phyloP scores from a whole-genome alignment of 2,113 vertebrate genomes.

The Gavialis gangeticus region DNA sequence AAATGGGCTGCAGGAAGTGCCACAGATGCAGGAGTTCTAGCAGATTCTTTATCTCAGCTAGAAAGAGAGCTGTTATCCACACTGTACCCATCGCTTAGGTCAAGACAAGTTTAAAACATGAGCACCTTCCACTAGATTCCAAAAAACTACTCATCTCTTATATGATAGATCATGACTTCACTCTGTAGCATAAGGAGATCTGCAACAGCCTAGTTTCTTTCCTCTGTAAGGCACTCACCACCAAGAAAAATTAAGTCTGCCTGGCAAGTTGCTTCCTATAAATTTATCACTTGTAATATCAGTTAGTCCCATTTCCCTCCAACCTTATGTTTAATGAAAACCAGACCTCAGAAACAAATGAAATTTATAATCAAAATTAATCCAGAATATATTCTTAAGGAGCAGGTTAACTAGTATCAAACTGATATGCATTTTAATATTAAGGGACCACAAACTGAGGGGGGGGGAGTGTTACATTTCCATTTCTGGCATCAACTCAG shows the following conservation, averaged over 20 bases:
- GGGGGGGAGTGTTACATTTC: background rate
- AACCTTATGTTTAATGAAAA: rapidly evolving
- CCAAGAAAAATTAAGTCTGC: rapidly evolving
- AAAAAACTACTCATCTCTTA: background rate
- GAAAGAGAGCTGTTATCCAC: background rate
- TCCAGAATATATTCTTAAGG: background rate
- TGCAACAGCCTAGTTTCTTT: background rate
- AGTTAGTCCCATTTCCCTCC: rapidly evolving
- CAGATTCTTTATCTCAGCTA: background rate
- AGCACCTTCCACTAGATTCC: rapidly evolving
- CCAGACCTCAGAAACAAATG: background rate
- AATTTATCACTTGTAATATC: rapidly evolving
- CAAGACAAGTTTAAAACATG: rapidly evolving
- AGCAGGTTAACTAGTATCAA: background rate
- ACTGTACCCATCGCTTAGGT: background rate
- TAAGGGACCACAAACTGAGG: rapidly evolving
- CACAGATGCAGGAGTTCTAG: background rate
- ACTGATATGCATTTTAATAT: rapidly evolving
- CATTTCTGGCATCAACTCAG: background rate
- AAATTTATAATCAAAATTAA: rapidly evolving
- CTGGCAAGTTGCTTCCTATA: background rate
- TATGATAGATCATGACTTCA: background rate
- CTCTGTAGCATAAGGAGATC: background rate
- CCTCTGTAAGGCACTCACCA: rapidly evolving
- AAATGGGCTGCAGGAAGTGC: too few species aligned